phyloP scores from a whole-genome alignment of 2,888 invertebrate species.

The Drosophila mettleri region DNA sequence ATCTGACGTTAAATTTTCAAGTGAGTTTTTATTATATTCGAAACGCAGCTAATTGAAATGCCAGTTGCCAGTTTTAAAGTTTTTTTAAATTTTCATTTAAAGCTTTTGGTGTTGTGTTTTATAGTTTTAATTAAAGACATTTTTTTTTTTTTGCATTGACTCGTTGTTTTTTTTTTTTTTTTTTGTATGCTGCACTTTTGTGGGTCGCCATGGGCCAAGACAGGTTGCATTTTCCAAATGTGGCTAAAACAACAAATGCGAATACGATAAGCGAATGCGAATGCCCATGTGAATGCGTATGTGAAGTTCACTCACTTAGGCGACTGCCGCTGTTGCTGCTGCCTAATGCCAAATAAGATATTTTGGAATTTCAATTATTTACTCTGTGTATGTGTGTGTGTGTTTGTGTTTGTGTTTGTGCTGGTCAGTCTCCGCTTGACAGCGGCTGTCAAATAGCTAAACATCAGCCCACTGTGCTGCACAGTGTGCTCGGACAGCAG shows the following conservation, averaged over 20 bases:
- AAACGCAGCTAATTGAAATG: conserved; percentile 77
- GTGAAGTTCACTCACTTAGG: conserved; percentile 48
- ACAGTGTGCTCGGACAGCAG: conserved; percentile 57
- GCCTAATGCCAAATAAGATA: conserved; percentile 69
- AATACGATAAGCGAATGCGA: conserved; percentile 14
- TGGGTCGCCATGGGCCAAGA: conserved; percentile 76
- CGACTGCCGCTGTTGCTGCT: conserved; percentile 3
- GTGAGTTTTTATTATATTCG: conserved; percentile 45
- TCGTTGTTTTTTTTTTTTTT: conserved; percentile 50
- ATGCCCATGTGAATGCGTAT: conserved; percentile 5
- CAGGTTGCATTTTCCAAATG: conserved; percentile 72
- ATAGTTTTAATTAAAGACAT: conserved; percentile 68
- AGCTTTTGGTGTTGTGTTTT: conserved; percentile 13
- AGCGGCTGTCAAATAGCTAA: conserved; percentile 17
- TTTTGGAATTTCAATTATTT: conserved; percentile 73
- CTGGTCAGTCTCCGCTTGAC: conserved; percentile 31
- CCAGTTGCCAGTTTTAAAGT: conserved; percentile 60
- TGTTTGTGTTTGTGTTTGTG: conserved; percentile 27
- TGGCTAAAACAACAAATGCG: conserved; percentile 38
- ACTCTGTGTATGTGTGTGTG: conserved; percentile 21
- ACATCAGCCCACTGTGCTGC: conserved; percentile 63
- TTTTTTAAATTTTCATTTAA: conserved; percentile 27
- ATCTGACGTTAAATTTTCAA: conserved; percentile 50
- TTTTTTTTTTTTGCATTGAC: conserved; percentile 64
- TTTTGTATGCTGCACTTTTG: conserved; percentile 45